A percentile compares a stretch with the other conserved stretches of the same genome.
Evolutionary conservation across 2,113 vertebrate genomes (phyloP).

Genomic region (Toxotes jaculatrix): DNA sequence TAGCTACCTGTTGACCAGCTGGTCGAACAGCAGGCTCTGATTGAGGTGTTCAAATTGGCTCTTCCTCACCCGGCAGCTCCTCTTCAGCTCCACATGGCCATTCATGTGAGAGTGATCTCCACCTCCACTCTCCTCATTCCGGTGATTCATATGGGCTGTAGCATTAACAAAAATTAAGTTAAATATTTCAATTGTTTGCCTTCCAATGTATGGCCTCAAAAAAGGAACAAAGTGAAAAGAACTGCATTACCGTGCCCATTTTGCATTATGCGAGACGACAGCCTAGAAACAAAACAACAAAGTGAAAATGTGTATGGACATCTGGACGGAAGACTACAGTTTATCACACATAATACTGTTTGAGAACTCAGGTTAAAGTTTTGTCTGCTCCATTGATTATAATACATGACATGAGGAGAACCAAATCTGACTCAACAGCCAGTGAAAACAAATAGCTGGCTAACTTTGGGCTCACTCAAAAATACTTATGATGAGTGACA

Average conservation of each 20-base stretch:
- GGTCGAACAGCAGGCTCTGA: slow-evolving; percentile 98
- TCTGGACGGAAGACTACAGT: not conserved
- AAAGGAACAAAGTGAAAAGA: not conserved
- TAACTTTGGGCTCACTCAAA: not conserved
- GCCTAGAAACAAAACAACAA: slow-evolving; percentile 84
- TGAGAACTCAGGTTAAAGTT: not conserved
- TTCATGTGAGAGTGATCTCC: slow-evolving; percentile 95
- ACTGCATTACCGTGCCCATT: slow-evolving; percentile 92
- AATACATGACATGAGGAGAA: not conserved
- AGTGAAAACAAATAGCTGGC: not conserved
- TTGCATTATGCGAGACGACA: slow-evolving; percentile 94
- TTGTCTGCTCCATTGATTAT: not conserved
- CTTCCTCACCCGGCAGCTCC: slow-evolving; percentile 95
- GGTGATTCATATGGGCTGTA: slow-evolving; percentile 92
- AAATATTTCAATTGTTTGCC: not conserved
- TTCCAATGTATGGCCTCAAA: not conserved
- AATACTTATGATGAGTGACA: not conserved
- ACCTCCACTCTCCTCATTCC: slow-evolving; percentile 91
- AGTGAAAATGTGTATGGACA: not conserved
- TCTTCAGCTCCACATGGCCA: slow-evolving; percentile 95
- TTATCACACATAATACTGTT: not conserved
- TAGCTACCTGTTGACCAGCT: slow-evolving; percentile 96
- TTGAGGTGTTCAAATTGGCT: slow-evolving; percentile 98
- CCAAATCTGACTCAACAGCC: not conserved
- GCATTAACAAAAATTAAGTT: slow-evolving; percentile 44